Evolutionary conservation across 2,797 vertebrate genomes (phyloP).

Genomic region (Lindbergichthys nudifrons): DNA sequence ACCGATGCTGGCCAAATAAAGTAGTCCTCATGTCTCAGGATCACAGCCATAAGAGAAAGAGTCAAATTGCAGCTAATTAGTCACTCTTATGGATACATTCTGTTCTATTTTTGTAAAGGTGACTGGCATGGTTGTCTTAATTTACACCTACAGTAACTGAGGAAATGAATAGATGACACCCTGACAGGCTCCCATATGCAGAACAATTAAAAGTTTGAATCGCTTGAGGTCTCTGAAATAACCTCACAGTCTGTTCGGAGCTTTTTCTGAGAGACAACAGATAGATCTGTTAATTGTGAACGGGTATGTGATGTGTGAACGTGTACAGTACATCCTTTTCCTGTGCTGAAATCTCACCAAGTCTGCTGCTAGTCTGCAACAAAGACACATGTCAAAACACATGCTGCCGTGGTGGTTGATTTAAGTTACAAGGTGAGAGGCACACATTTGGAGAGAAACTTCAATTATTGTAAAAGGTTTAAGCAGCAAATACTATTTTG

Average conservation of each 20-base stretch:
- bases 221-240: constrained; percentile 77
- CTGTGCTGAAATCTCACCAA: constrained; percentile 13
- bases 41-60: not conserved
- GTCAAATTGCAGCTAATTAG: constrained; percentile 1
- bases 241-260: constrained; percentile 59
- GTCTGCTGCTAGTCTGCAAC: constrained; percentile 35
- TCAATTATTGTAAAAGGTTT: too few species aligned
- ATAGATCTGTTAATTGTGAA: constrained; percentile 14
- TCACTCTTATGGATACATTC: not conserved
- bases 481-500: too few species aligned
- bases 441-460: too few species aligned
- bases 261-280: not conserved
- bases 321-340: constrained; percentile 8
- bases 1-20: not conserved
- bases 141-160: constrained; percentile 43
- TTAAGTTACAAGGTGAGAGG: too few species aligned
- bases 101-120: constrained; percentile 27
- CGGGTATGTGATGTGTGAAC: constrained; percentile 13
- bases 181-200: constrained; percentile 71
- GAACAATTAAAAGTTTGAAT: constrained; percentile 67
- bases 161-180: constrained; percentile 77
- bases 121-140: constrained; percentile 18
- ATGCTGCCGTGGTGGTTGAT: not conserved
- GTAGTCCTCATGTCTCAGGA: not conserved
- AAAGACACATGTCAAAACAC: constrained; percentile 53